phyloP scores from a whole-genome alignment of 2,113 vertebrate species.

The Dryoscopus gambensis region DNA sequence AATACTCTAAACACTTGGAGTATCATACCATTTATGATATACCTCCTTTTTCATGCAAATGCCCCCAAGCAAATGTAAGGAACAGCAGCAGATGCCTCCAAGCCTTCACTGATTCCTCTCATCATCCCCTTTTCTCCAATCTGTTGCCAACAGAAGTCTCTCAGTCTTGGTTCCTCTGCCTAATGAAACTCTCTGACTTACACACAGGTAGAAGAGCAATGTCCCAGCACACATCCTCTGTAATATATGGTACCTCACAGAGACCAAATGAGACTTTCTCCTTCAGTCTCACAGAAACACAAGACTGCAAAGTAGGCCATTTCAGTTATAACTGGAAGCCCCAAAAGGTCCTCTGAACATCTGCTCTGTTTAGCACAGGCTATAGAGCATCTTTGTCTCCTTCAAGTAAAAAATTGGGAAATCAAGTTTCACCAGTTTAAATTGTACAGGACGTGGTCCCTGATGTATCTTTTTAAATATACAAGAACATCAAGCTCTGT shows the following conservation, averaged over 20 bases:
- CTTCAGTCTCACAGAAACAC: background rate
- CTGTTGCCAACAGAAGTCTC: background rate
- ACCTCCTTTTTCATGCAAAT: background rate
- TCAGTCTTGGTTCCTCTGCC: background rate
- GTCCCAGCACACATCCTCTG: background rate
- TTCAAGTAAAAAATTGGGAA: background rate
- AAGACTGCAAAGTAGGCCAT: background rate
- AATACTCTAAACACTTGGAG: background rate
- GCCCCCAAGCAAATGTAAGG: background rate
- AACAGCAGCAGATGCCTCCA: background rate
- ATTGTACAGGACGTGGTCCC: background rate
- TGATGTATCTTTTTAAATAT: background rate
- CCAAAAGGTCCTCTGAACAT: background rate
- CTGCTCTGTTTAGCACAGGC: background rate
- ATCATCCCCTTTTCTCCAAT: background rate
- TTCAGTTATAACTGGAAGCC: background rate
- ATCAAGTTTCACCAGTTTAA: background rate
- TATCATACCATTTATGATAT: background rate
- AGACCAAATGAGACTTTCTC: background rate
- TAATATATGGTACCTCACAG: background rate
- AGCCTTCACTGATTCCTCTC: background rate
- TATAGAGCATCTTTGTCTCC: background rate
- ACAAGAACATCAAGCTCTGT: background rate
- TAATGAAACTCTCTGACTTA: background rate
- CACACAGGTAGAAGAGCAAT: background rate